These are phyloP conservation scores for Carabus problematicus DNA, from an alignment of 2,888 invertebrate genomes.

Conservation along the genomic window DNA sequence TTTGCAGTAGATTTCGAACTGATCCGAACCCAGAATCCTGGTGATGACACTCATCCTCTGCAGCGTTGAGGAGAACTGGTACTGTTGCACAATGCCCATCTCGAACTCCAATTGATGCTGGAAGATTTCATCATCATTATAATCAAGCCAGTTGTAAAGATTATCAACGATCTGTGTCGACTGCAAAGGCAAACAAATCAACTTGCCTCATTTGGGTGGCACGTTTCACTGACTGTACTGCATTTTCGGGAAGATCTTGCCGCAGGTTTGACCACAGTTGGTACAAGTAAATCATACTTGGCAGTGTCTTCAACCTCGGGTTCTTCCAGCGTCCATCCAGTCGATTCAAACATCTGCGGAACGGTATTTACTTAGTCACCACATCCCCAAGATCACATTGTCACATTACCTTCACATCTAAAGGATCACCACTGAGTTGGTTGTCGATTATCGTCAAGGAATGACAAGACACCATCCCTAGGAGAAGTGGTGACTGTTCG, in stretches of 20 bases:
- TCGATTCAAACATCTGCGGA: conserved; percentile 89
- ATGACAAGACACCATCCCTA: conserved; percentile 93
- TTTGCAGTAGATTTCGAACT: conserved; percentile 85
- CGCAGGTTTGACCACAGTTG: conserved; percentile 76
- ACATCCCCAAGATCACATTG: not conserved
- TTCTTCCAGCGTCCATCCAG: conserved; percentile 87
- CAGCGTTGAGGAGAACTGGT: conserved; percentile 81
- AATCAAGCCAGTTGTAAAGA: not conserved
- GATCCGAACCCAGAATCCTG: conserved; percentile 72
- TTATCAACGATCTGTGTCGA: no score
- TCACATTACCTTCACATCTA: conserved; percentile 81
- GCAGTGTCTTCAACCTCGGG: conserved; percentile 78
- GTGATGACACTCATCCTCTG: conserved; percentile 91
- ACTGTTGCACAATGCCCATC: conserved; percentile 74
- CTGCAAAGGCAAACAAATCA: not conserved
- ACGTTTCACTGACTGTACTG: conserved; percentile 39
- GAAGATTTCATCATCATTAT: not conserved
- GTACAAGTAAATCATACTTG: conserved; percentile 83
- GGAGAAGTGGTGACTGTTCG: conserved; percentile 49
- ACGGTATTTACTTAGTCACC: conserved; percentile 12
- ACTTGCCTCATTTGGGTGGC: not conserved
- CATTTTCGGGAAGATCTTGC: conserved; percentile 39
- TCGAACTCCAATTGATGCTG: conserved; percentile 52
- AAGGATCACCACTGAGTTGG: conserved; percentile 87
- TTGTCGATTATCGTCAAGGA: conserved; percentile 88